A percentile compares a stretch with the other conserved stretches of the same genome.
Conservation (phyloP, 2,888 invertebrate species). For the Drosophila maculinotata region DNA sequence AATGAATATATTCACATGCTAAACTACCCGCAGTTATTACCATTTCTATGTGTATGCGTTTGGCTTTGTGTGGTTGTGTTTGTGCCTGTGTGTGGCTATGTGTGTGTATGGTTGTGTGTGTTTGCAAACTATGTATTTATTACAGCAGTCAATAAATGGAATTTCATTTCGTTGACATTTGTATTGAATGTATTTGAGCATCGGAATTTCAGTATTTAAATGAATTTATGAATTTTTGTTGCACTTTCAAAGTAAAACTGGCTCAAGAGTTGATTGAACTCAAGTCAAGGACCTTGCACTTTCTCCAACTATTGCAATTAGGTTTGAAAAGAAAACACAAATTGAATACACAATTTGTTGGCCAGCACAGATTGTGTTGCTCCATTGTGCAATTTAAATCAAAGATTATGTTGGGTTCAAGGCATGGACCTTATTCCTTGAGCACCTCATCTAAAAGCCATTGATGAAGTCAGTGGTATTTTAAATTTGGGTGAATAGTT, state of each 20-base stretch:
- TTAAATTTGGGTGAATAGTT: no score
- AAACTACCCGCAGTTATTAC: conserved; percentile 36
- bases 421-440: no score
- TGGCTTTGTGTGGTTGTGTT: not conserved
- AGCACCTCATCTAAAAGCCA: no score
- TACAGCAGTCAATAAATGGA: conserved; percentile 44
- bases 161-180: conserved; percentile 34
- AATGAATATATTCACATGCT: conserved; percentile 50
- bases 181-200: not conserved
- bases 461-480: no score
- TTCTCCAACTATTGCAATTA: no score
- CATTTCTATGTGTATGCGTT: conserved; percentile 22
- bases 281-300: no score
- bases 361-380: no score
- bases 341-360: no score
- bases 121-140: conserved; percentile 37
- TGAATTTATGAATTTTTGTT: conserved; percentile 19
- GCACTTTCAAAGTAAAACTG: not conserved
- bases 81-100: conserved; percentile 5
- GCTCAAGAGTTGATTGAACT: not conserved
- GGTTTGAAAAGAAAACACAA: no score
- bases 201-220: conserved; percentile 6
- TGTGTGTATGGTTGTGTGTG: conserved; percentile 6
- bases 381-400: no score
- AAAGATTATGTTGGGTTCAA: no score